These are phyloP conservation scores for Polydrusus tereticollis DNA, from an alignment of 2,888 invertebrate genomes.

Conservation along the genomic window DNA sequence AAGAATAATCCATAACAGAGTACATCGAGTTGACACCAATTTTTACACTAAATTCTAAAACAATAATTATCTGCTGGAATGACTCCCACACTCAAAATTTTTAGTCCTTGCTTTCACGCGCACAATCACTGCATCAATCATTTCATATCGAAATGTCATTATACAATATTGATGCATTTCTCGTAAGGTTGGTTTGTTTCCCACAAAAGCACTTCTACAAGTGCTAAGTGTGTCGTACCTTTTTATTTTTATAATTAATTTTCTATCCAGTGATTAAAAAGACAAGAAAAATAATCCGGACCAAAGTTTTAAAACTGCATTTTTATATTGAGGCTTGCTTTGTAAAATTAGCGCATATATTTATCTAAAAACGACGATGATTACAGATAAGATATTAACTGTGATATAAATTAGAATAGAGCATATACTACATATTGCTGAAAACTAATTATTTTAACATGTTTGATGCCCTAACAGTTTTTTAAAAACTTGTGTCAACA, in stretches of 20 bases:
- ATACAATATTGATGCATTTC: too few relatives aligned
- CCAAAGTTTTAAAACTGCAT: conserved; percentile 17
- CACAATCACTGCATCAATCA: too few relatives aligned
- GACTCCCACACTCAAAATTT: too few relatives aligned
- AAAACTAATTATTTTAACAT: conserved; percentile 6
- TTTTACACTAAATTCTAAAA: too few relatives aligned
- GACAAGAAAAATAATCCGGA: background rate
- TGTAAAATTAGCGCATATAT: conserved; percentile 2
- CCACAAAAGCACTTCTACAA: background rate
- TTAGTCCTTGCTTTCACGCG: too few relatives aligned
- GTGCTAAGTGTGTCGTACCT: background rate
- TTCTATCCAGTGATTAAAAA: conserved; percentile 5
- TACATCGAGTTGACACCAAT: too few relatives aligned
- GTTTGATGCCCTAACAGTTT: background rate
- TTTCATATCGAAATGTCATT: too few relatives aligned
- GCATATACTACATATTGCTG: conserved; percentile 24
- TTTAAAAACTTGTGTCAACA: background rate
- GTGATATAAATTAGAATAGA: conserved; percentile 30
- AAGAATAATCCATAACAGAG: too few relatives aligned
- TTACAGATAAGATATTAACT: conserved; percentile 33
- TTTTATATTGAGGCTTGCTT: conserved; percentile 14
- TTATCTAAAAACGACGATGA: background rate
- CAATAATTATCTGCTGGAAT: too few relatives aligned
- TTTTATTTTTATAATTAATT: background rate
- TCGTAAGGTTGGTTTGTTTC: too few relatives aligned